A percentile compares a stretch with the other conserved stretches of the same genome.
phyloP scores from a whole-genome alignment of 2,797 vertebrate species.

The Mus minutoides region DNA sequence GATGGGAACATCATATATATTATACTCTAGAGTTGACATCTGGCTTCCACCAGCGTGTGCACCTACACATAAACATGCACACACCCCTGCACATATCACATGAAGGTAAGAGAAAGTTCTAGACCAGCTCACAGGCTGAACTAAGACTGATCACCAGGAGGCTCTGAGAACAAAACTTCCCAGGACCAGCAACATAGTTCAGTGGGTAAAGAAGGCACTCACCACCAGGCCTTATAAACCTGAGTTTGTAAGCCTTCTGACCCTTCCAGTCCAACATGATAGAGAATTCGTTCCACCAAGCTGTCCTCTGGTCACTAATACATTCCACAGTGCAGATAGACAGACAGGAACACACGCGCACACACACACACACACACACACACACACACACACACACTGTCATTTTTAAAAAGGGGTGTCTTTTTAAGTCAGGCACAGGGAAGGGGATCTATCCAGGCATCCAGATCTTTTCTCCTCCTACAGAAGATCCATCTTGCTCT shows the following conservation, averaged over 20 bases:
- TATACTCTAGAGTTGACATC: neutral
- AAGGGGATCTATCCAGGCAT: neutral
- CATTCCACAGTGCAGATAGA: neutral
- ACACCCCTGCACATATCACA: neutral
- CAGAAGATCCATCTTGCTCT: neutral
- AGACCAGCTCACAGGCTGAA: neutral
- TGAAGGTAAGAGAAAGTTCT: constrained; percentile 1
- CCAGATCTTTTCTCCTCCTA: neutral
- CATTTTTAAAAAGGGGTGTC: neutral
- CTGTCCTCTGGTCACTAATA: neutral
- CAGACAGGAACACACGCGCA: neutral
- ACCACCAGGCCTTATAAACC: neutral
- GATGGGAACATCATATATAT: no score
- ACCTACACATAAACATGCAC: neutral
- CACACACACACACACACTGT: neutral
- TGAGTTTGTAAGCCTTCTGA: neutral
- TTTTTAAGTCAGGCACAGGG: neutral
- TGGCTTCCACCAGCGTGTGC: neutral
- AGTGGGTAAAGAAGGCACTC: neutral
- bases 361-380: no score
- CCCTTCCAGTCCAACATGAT: neutral
- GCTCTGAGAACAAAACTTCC: neutral
- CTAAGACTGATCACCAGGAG: neutral
- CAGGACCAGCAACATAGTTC: neutral
- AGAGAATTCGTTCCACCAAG: neutral